Base-by-base conservation (phyloP, 2,888 invertebrate genomes). In the Temnothorax unifasciatus region DNA sequence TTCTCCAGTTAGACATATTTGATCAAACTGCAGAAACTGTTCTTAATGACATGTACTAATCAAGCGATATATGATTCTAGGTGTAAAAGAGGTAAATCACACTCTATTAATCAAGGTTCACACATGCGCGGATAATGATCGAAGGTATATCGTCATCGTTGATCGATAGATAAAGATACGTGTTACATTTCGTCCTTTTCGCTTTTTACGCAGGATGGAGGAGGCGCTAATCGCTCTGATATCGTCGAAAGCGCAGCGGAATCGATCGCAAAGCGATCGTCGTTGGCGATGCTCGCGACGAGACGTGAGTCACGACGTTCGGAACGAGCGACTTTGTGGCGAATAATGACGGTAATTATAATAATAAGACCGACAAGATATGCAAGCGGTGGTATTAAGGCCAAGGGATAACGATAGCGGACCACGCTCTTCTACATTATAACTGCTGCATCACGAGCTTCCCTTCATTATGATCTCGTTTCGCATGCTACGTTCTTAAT, bases 401-500 rank as follows among this genome's bases (percentile, higher is more conserved):
- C 71, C 79, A 81, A 81, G 79, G 71, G 79, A 81, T 81, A 81
- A 81, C 79, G 79, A 81, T 71, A 69, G 79, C 69, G 79, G 71
- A 79, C 79, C 69, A 59, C 38, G 59, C 71, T 81, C 69, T 69
- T 71, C 57, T 81, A 61, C 71, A 21, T 59, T 81, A 71, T 71
- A 81, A 81, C 57, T 59, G 79, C 77, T 54, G n/a, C 81, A 77
- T 64, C 61, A 50, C 71, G 59, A 69, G 75, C 66, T 86, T 84
- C 81, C 86, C 86, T 86, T 85, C 71, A 83, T 85, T 85, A 85
- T n/a, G 77, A 79, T 77, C 85, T 77, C 77, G 77, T 83, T 77
- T 83, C 71, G 54, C 64, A 77, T 63, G 64, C 71, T 66, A 66
- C 41, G 59, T 77, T 59, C 68, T 82, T 85, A 84, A 86, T 86